Evolutionary conservation across 2,888 invertebrate species (phyloP).

Genomic region (Candidula unifasciata): DNA sequence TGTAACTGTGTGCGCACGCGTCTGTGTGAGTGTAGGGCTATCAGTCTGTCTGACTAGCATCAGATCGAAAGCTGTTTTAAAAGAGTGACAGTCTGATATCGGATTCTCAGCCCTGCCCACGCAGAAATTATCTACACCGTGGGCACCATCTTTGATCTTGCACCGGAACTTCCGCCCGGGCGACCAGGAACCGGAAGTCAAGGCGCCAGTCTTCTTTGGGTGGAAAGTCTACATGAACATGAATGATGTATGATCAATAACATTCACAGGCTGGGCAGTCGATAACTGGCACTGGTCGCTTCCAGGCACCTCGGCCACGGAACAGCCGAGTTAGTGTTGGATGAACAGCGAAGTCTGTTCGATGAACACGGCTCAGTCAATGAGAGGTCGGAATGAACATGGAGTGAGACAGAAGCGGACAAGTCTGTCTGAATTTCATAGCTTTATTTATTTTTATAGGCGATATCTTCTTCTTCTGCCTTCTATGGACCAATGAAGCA

Average conservation of each 20-base stretch:
- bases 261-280: neutral
- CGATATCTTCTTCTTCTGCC: too few species aligned
- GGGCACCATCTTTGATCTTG: constrained; percentile 24
- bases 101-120: neutral
- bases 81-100: neutral
- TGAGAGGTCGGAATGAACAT: too few species aligned
- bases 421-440: too few species aligned
- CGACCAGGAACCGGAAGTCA: constrained; percentile 1
- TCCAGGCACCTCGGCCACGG: neutral
- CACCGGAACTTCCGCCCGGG: constrained; percentile 8
- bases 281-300: neutral
- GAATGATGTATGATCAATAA: constrained; percentile 19
- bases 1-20: too few species aligned
- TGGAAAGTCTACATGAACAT: constrained; percentile 19
- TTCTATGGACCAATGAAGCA: too few species aligned
- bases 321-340: neutral
- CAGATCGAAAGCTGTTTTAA: too few species aligned
- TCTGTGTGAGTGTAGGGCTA: too few species aligned
- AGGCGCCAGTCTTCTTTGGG: neutral
- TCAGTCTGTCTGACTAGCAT: too few species aligned
- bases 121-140: neutral
- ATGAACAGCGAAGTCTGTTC: too few species aligned
- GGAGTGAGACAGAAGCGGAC: too few species aligned
- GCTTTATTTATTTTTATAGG: too few species aligned
- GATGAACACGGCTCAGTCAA: neutral